These are phyloP conservation scores for Myripristis jacobus DNA, from an alignment of 2,797 vertebrate species.

Conservation along the genomic window DNA sequence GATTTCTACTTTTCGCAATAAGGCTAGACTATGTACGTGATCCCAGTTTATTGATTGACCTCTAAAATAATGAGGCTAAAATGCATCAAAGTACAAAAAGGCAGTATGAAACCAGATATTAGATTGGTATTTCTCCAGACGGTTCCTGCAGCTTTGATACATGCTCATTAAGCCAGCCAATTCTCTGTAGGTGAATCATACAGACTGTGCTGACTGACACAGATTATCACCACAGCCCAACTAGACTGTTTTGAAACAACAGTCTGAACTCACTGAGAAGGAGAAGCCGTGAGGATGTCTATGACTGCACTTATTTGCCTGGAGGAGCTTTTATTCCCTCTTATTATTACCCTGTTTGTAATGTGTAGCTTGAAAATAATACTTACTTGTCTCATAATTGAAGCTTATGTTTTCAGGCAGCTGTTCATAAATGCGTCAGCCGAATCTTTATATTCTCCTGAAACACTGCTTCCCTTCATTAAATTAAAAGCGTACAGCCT, in stretches of 20 bases:
- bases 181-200: not conserved
- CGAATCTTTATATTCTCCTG: not conserved
- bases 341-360: not conserved
- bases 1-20: slow-evolving; percentile 5
- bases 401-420: not conserved
- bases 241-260: not conserved
- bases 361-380: not conserved
- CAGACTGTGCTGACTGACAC: not conserved
- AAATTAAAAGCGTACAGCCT: not conserved
- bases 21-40: not conserved
- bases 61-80: not conserved
- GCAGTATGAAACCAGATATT: not conserved
- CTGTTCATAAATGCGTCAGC: not conserved
- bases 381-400: not conserved
- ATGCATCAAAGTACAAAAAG: not conserved
- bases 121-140: not conserved
- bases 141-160: not conserved
- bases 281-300: not conserved
- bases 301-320: not conserved
- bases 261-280: not conserved
- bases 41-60: not conserved
- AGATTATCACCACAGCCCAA: not conserved
- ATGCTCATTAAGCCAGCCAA: not conserved
- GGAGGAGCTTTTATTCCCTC: not conserved
- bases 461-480: not conserved